Evolutionary conservation across 2,888 invertebrate species (phyloP), one percentile per base, ranked within the genome.

Genomic region (Macropis europaea): DNA sequence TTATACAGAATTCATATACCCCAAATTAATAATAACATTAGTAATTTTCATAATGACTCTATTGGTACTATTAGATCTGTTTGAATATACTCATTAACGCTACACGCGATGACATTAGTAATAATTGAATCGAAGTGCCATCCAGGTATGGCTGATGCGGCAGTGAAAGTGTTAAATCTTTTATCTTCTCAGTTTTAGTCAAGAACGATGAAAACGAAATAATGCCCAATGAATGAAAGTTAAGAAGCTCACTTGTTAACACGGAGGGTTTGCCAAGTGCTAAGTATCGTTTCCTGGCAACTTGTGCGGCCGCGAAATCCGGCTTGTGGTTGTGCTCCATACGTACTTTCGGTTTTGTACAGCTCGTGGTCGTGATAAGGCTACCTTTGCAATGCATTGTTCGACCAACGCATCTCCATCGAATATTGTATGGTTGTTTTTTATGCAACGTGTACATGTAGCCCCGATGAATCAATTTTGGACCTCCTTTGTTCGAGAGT

Each of bases 381-480:
- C 87, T 87, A 62, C 91, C 91, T 71, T 90, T 90, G 75, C 91
- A 91, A 48, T 90, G 88, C 30, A 89, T 79, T 24, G 90, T 89
- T 40, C 91, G 84, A 38, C 90, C 87, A 0, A 91, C 91, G 79
- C 91, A 91, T 38, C 91, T 80, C 91, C 91, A 91, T 1, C 91
- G 86, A 17, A 91, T 90, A 13, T 88, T 90, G 9, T 88, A 88
- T 1, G 89, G 88, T 76, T 90, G 90, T 59, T 88, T 90, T 72
- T 91, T 91, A 71, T 91, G 91, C 50, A 91, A 86, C 0, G 91
- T 91, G 78, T 91, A 91, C 90, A 91, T 91, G 57, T 90, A 91
- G 4, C 91, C 90, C 7, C 85, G 85, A 72, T 91, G 89, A 56
- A 91, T 91, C 13, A 91, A 83, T 82, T 91, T 91, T 56, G 90